Percentiles rank a stretch among this genome's conserved stretches.
phyloP scores from a whole-genome alignment of 2,888 invertebrate genomes.

The Calameuta pallipes region DNA sequence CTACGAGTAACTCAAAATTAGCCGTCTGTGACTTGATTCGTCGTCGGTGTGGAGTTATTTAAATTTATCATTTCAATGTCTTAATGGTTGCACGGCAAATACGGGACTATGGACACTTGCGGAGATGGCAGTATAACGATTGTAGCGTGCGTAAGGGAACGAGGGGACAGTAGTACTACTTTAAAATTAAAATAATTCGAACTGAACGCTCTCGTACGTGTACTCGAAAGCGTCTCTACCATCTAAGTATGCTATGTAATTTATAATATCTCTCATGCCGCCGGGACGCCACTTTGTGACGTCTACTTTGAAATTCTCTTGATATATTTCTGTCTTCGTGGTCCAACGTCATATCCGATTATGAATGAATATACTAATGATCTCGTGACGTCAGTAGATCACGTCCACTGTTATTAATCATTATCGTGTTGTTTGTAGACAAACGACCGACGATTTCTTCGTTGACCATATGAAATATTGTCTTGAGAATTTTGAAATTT shows the following conservation, averaged over 20 bases:
- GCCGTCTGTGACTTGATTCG: slow-evolving; percentile 17
- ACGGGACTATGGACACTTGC: slow-evolving; percentile 8
- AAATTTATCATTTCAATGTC: slow-evolving; percentile 22
- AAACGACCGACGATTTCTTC: neutral
- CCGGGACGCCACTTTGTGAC: neutral
- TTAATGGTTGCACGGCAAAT: slow-evolving; percentile 25
- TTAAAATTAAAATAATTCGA: slow-evolving; percentile 1
- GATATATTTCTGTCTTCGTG: neutral
- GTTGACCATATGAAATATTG: neutral
- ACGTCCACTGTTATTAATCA: neutral
- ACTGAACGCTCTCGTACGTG: slow-evolving; percentile 7
- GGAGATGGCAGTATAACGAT: slow-evolving; percentile 5
- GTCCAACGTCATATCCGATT: neutral
- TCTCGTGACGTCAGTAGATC: neutral
- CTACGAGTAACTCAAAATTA: slow-evolving; percentile 45
- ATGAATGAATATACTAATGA: neutral
- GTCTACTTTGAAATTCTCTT: neutral
- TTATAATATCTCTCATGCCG: neutral
- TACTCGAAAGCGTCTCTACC: slow-evolving; percentile 1
- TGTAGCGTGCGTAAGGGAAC: slow-evolving; percentile 3
- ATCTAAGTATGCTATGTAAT: neutral
- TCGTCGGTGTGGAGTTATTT: slow-evolving; percentile 24
- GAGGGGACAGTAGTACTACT: slow-evolving; percentile 5
- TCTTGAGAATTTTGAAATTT: neutral
- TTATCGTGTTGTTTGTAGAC: neutral